Conservation (phyloP, 2,113 vertebrate species). For the Progne subis region DNA sequence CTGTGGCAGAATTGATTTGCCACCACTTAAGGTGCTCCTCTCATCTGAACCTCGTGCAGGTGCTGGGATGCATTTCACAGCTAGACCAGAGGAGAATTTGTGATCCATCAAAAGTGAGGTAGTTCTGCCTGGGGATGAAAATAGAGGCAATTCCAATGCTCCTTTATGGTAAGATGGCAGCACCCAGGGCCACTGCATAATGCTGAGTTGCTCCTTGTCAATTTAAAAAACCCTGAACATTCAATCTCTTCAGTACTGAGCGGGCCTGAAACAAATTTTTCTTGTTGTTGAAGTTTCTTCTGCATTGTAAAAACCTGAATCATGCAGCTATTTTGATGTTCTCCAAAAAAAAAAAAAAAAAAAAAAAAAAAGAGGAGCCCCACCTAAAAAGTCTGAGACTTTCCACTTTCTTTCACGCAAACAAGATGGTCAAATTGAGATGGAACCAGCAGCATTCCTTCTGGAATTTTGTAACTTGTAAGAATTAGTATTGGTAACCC, state of each 20-base stretch:
- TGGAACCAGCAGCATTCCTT: neutral
- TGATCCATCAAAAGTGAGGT: neutral
- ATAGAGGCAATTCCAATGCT: neutral
- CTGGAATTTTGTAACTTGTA: neutral
- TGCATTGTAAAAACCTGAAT: neutral
- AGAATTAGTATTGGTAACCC: neutral
- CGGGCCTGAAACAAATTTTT: neutral
- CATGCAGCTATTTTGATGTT: neutral
- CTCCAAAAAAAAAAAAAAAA: neutral
- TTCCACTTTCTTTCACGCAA: neutral
- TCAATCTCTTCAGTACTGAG: neutral
- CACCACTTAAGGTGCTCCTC: neutral
- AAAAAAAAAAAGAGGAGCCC: accelerated
- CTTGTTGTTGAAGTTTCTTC: neutral
- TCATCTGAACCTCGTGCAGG: neutral
- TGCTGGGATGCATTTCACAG: neutral
- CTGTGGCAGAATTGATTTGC: neutral
- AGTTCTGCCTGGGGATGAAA: neutral
- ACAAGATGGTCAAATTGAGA: neutral
- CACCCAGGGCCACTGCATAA: neutral
- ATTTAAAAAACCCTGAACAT: neutral
- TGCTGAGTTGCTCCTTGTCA: neutral
- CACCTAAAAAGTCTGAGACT: neutral
- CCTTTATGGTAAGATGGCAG: neutral
- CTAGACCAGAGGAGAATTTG: neutral